Base-by-base conservation (phyloP, 2,797 vertebrate genomes). In the Antrozous pallidus region DNA sequence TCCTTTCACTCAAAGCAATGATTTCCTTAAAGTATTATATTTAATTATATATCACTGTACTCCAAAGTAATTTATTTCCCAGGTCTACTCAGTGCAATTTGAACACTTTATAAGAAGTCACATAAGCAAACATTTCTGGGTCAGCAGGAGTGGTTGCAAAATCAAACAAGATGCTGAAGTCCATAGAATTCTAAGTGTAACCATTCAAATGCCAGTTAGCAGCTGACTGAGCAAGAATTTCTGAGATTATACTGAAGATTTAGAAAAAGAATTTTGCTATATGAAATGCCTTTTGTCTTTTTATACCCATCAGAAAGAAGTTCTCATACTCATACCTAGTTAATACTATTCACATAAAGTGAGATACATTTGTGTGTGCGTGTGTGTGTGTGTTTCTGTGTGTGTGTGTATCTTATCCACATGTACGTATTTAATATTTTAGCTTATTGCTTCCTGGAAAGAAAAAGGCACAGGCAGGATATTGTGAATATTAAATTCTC, bases 81-180 rank as follows among this genome's bases (percentile, higher is more conserved):
- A 51, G 20, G 0, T 8, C 58, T 84, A 47, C 38, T 51, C 83
- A 22, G 56, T 70, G 11, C 28, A 90, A 36, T 80, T 47, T 71
- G 49, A 79, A 69, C 36, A 45, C 24, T 69, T 87, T 70, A 5
- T 79, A 74, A 81, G 33, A 89, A 94, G 77, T 79, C 90, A 74
- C 33, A 71, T n/a, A 63, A 47, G 87, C 31, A 69, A 87, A 89
- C 24, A n/a, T 94, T 95, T 96, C 85, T 92, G 88, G 82, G 80
- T 97, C 90, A 82, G 78, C 20, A 90, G 69, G 49, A 84, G 47
- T 10, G 20, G 33, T 61, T 87, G 33, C 11, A 58, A 94, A 93
- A 91, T 61, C 65, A 89, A 93, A 93, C 69, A 61, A 93, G 42
- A 49, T 75, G 71, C 91, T 88, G 49, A 93, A 71, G 33, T 51